Evolutionary conservation across 2,888 invertebrate genomes (phyloP).

Genomic region (Hemaris fuciformis): DNA sequence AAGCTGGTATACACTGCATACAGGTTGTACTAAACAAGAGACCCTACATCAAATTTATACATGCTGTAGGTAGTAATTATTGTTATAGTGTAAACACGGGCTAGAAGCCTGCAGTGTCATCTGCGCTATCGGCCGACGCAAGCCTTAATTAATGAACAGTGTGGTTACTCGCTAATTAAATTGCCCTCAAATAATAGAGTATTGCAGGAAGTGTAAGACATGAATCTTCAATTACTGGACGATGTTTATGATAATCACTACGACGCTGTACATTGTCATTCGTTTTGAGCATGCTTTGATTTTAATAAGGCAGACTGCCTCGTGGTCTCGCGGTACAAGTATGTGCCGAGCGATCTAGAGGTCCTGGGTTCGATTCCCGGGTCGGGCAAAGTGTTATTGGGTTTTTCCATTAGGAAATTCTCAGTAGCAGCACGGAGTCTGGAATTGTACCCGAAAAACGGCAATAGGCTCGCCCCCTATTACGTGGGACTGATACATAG

Average conservation of each 20-base stretch:
- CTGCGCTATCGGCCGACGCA: slow-evolving; percentile 30
- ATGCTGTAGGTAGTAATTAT: background rate
- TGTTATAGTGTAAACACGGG: slow-evolving; percentile 15
- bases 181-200: slow-evolving; percentile 40
- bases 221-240: background rate
- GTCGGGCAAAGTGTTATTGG: too few species aligned
- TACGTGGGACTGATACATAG: too few species aligned
- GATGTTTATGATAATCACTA: background rate
- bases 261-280: background rate
- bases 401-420: too few species aligned
- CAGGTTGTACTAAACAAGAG: background rate
- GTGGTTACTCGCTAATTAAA: slow-evolving; percentile 43
- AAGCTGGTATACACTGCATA: too few species aligned
- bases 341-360: too few species aligned
- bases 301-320: too few species aligned
- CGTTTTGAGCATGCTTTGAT: background rate
- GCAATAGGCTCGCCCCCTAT: too few species aligned
- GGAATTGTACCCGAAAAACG: too few species aligned
- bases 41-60: background rate
- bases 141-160: slow-evolving; percentile 47
- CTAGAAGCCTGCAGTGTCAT: slow-evolving; percentile 18
- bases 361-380: too few species aligned
- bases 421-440: too few species aligned
- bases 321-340: too few species aligned
- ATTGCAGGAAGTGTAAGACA: slow-evolving; percentile 20